Conservation (phyloP, 2,113 vertebrate species). For the Vimba vimba region DNA sequence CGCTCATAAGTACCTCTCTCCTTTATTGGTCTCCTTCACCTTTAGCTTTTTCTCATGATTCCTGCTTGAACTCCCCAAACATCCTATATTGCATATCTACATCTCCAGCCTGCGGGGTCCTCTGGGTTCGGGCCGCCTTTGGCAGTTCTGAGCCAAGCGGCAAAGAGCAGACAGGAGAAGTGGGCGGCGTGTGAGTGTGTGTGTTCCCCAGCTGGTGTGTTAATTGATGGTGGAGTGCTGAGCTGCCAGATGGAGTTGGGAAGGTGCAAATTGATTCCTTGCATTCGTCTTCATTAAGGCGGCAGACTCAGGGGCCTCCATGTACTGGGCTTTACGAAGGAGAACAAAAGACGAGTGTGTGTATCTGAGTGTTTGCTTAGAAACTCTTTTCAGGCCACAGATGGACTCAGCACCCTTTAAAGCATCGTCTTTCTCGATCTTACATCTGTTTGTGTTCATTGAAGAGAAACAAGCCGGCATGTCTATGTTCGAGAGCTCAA, state of each 20-base stretch:
- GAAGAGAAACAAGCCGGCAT: neutral
- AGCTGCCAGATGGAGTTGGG: conserved; percentile 77
- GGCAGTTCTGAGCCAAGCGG: conserved; percentile 22
- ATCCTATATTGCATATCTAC: conserved; percentile 24
- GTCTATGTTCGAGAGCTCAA: neutral
- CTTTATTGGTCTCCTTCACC: neutral
- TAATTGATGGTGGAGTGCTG: conserved; percentile 75
- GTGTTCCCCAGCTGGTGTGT: conserved; percentile 75
- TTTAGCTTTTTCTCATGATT: neutral
- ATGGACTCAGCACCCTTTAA: neutral
- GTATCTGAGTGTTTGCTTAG: conserved; percentile 4
- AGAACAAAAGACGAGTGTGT: conserved; percentile 33
- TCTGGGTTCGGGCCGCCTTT: conserved; percentile 9
- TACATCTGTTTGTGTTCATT: conserved; percentile 13
- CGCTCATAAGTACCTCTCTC: neutral
- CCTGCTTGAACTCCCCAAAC: neutral
- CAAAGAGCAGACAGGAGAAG: conserved; percentile 37
- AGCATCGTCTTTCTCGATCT: neutral
- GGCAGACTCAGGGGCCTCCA: conserved; percentile 64
- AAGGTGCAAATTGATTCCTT: conserved; percentile 78
- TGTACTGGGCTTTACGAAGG: conserved; percentile 40
- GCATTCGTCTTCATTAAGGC: conserved; percentile 82
- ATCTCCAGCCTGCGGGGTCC: neutral
- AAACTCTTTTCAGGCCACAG: conserved; percentile 21
- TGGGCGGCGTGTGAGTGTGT: conserved; percentile 61